Evolutionary conservation across 2,113 vertebrate species (phyloP).

Genomic region (Hippocampus mohnikei): DNA sequence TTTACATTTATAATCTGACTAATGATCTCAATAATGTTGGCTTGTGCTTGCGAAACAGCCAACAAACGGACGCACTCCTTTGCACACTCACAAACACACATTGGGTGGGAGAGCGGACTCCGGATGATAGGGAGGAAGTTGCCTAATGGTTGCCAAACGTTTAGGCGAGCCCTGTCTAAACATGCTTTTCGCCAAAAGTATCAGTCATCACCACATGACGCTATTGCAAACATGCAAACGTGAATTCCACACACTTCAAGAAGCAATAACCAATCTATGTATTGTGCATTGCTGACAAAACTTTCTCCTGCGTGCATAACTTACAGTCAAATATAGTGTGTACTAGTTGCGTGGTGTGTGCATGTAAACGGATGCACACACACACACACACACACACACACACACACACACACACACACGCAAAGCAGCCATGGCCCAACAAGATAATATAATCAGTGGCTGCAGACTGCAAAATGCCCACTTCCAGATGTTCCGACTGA

Average conservation of each 20-base stretch:
- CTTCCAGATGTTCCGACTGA: conserved; percentile 94
- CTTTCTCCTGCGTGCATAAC: not conserved
- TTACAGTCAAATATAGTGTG: no score
- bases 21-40: not conserved
- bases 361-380: not conserved
- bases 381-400: no score
- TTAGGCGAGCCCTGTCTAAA: conserved; percentile 84
- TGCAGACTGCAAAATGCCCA: conserved; percentile 82
- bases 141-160: conserved; percentile 98
- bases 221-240: conserved; percentile 70
- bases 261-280: not conserved
- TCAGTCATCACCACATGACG: conserved; percentile 94
- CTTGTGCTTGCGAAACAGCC: not conserved
- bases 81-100: conserved; percentile 47
- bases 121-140: conserved; percentile 95
- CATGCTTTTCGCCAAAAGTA: conserved; percentile 89
- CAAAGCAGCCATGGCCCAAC: conserved; percentile 59
- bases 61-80: conserved; percentile 1
- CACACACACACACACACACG: no score
- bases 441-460: conserved; percentile 87
- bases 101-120: conserved; percentile 81
- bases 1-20: no score
- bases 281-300: not conserved
- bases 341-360: not conserved
- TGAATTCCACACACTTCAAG: not conserved